phyloP scores from a whole-genome alignment of 2,113 vertebrate genomes.

The Natator depressus region DNA sequence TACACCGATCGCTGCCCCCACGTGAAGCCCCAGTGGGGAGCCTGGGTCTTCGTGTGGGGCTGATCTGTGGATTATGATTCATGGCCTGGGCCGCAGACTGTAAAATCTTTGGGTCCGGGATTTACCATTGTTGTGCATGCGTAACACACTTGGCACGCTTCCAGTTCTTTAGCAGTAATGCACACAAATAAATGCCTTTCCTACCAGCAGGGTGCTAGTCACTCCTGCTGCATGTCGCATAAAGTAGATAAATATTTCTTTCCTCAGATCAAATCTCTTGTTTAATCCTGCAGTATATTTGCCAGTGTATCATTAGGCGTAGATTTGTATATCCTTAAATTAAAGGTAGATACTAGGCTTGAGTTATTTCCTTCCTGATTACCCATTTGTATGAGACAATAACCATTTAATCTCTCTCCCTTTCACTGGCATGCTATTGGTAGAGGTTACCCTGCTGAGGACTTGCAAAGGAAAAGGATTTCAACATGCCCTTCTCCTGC shows the following conservation, averaged over 20 bases:
- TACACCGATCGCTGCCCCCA: no score
- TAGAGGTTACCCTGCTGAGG: not conserved
- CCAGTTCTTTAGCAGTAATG: not conserved
- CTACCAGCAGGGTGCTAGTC: not conserved
- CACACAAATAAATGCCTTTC: rapidly evolving
- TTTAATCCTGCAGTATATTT: not conserved
- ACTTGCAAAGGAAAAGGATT: not conserved
- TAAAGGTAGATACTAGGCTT: not conserved
- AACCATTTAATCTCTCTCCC: not conserved
- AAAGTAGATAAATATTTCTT: rapidly evolving
- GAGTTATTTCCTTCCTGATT: conserved; percentile 25
- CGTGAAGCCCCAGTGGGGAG: not conserved
- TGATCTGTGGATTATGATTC: not conserved
- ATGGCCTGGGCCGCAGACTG: not conserved
- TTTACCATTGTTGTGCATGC: not conserved
- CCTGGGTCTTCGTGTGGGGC: not conserved
- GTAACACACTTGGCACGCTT: not conserved
- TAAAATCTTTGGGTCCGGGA: not conserved
- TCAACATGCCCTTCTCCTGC: not conserved
- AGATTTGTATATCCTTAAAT: conserved; percentile 42
- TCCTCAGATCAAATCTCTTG: not conserved
- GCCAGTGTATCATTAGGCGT: not conserved
- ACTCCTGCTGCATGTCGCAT: not conserved
- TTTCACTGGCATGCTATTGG: not conserved
- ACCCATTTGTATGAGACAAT: not conserved